phyloP scores from a whole-genome alignment of 2,888 invertebrate genomes.

The Xylota sylvarum region DNA sequence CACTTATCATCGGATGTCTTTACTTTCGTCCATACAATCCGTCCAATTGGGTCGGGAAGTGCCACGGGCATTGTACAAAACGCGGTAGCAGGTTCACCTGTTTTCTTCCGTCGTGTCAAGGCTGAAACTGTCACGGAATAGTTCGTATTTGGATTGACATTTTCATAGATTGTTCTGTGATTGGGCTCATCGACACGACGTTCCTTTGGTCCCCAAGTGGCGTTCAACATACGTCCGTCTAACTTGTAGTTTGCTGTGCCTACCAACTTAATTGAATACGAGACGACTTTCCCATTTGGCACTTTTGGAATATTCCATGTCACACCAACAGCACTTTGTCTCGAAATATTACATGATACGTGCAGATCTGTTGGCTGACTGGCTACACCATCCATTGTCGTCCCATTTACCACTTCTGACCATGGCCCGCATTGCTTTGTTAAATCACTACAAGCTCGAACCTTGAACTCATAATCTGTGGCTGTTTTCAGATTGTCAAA shows the following conservation, averaged over 20 bases:
- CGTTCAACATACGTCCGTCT: constrained; percentile 85
- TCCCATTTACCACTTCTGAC: constrained; percentile 91
- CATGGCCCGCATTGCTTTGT: constrained; percentile 91
- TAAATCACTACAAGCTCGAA: constrained; percentile 92
- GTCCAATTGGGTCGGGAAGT: constrained; percentile 87
- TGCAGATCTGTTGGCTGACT: constrained; percentile 90
- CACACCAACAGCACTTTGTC: constrained; percentile 87
- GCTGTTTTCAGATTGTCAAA: constrained; percentile 91
- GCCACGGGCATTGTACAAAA: constrained; percentile 90
- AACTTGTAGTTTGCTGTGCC: constrained; percentile 87
- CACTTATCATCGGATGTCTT: constrained; percentile 88
- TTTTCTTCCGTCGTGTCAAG: constrained; percentile 90
- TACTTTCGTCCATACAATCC: constrained; percentile 87
- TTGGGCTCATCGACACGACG: constrained; percentile 87
- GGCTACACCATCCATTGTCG: constrained; percentile 93
- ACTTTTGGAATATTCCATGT: constrained; percentile 90
- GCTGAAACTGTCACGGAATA: constrained; percentile 92
- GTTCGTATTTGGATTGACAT: constrained; percentile 92
- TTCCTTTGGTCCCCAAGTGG: constrained; percentile 87
- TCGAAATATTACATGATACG: constrained; percentile 87
- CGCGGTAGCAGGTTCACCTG: constrained; percentile 88
- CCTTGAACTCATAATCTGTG: constrained; percentile 92
- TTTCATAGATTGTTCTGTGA: constrained; percentile 86
- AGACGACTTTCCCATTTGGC: constrained; percentile 92
- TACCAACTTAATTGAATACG: constrained; percentile 89